Base-by-base conservation (phyloP, 2,797 vertebrate species). In the Eulemur mongoz region DNA sequence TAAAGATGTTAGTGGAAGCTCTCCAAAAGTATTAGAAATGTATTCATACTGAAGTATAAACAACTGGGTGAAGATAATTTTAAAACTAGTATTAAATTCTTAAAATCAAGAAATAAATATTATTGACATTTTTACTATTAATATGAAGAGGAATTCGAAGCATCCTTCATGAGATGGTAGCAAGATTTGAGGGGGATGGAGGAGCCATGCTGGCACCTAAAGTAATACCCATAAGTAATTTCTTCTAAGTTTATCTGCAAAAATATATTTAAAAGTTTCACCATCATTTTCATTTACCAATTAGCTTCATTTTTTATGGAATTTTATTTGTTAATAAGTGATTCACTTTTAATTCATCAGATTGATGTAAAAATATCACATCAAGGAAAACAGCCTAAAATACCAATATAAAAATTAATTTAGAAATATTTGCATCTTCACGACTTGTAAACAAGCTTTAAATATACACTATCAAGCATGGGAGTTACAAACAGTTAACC, bases 331-430 rank as follows among this genome's bases (percentile, higher is more conserved):
- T 80, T 86, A 40, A 54, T 78, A 54, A 54, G 10, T 23, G 48
- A 63, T 78, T 92, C 57, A 85, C 32, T 78, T 84, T 84, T 81
- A 84, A 72, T 40, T 94, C 5, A 87, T 80, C 61, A 91, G 75
- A 82, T 90, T 89, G 1, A 12, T 38, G 1, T 88, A 75, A 85
- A 94, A 67, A 63, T 23, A 93, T 52, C 38, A 69, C 7, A 79
- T 86, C 15, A 79, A 93, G n/a, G 27, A 30, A 54, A 92, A 76
- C 0, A 81, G 2, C 1, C 32, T 84, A 72, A n/a, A 70, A 48
- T 32, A 76, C 23, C 15, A 92, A 93, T 48, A 76, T 23, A 76
- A 93, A 89, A 85, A 78, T 65, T 89, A 89, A 93, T 52, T 96
- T 72, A 50, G 5, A 93, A 93, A 63, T 27, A 35, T 87, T 96